Evolutionary conservation across 2,113 vertebrate genomes (phyloP).

Genomic region (Gila orcuttii): DNA sequence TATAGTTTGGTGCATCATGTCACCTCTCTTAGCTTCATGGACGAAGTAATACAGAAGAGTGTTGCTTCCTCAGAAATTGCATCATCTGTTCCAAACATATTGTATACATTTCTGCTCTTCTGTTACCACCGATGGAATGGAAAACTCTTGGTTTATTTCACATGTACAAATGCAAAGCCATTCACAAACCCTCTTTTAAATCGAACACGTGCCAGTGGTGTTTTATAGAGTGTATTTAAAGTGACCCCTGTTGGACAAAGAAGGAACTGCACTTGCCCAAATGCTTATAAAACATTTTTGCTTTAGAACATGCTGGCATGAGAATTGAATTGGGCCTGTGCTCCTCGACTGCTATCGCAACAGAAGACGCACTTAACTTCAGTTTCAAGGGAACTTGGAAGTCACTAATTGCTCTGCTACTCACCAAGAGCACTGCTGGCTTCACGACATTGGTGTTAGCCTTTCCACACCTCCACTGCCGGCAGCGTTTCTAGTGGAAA

Average conservation of each 20-base stretch:
- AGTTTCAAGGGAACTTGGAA: constrained; percentile 52
- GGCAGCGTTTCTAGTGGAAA: constrained; percentile 43
- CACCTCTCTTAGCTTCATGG: constrained; percentile 64
- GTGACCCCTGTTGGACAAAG: constrained; percentile 43
- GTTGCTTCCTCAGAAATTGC: constrained; percentile 71
- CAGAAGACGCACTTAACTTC: constrained; percentile 49
- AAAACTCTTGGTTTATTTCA: neutral
- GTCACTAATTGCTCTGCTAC: constrained; percentile 59
- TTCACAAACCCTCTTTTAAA: neutral
- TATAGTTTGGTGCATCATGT: constrained; percentile 78
- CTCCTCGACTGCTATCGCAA: constrained; percentile 6
- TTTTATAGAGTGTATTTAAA: constrained; percentile 29
- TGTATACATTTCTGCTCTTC: constrained; percentile 45
- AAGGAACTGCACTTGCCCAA: neutral
- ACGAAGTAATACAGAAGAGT: constrained; percentile 72
- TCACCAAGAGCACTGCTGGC: constrained; percentile 43
- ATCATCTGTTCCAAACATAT: constrained; percentile 51
- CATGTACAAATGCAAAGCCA: neutral
- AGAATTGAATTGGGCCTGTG: constrained; percentile 8
- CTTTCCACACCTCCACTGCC: constrained; percentile 49
- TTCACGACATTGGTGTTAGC: constrained; percentile 28
- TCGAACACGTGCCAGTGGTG: neutral
- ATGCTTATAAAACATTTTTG: constrained; percentile 8
- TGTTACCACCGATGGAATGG: constrained; percentile 6
- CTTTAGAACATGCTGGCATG: neutral